phyloP scores from a whole-genome alignment of 2,888 invertebrate species.

The Lithophane leautieri region DNA sequence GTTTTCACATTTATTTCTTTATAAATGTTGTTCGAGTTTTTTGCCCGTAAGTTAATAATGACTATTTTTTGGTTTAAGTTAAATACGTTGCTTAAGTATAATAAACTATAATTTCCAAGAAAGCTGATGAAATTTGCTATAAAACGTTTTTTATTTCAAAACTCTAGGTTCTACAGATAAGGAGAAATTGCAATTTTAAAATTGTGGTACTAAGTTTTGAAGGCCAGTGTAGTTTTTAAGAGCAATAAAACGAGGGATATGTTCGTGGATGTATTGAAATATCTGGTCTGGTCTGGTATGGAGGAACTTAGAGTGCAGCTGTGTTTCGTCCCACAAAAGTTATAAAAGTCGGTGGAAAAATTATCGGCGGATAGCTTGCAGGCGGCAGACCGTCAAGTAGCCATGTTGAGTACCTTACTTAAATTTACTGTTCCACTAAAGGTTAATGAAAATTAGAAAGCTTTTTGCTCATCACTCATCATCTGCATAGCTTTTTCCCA shows the following conservation, averaged over 20 bases:
- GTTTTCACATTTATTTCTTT: too few relatives aligned
- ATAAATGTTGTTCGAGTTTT: too few relatives aligned
- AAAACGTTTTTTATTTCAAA: too few relatives aligned
- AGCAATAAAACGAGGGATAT: constrained; percentile 53
- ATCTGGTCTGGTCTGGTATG: constrained; percentile 32
- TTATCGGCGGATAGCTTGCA: constrained; percentile 22
- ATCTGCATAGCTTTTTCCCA: too few relatives aligned
- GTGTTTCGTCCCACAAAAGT: constrained; percentile 46
- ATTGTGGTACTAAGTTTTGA: too few relatives aligned
- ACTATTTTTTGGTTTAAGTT: too few relatives aligned
- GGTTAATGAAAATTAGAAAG: neutral
- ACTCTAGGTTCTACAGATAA: too few relatives aligned
- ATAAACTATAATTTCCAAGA: too few relatives aligned
- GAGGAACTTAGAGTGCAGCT: constrained; percentile 45
- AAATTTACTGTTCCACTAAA: neutral
- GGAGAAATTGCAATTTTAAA: too few relatives aligned
- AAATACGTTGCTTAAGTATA: too few relatives aligned
- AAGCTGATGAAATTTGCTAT: too few relatives aligned
- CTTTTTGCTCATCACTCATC: neutral
- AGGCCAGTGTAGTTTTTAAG: constrained; percentile 64
- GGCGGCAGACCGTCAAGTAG: neutral
- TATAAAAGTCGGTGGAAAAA: constrained; percentile 40
- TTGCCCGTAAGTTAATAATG: too few relatives aligned
- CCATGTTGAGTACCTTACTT: neutral
- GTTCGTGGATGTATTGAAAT: constrained; percentile 55